phyloP scores from a whole-genome alignment of 2,888 invertebrate genomes.

The Caenorhabditis imperialis region DNA sequence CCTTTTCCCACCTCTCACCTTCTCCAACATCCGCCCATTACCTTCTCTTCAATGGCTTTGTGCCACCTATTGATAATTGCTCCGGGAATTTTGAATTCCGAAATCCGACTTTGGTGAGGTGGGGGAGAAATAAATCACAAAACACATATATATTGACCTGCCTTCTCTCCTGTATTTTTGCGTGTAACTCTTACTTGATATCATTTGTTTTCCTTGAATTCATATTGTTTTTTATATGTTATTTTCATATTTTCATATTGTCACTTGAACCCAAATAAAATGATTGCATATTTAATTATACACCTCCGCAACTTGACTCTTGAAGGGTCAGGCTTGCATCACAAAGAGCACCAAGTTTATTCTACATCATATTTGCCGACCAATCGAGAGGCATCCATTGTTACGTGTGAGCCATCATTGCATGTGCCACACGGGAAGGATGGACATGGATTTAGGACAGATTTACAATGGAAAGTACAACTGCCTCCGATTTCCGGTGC shows the following conservation, averaged over 20 bases:
- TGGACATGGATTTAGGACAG: neutral
- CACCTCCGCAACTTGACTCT: slow-evolving; percentile 20
- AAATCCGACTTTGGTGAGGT: too few species aligned
- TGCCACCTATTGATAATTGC: slow-evolving; percentile 22
- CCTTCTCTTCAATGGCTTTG: slow-evolving; percentile 25
- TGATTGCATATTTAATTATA: too few species aligned
- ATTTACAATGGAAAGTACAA: too few species aligned
- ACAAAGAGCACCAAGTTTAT: slow-evolving; percentile 53
- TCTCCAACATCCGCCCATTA: slow-evolving; percentile 49
- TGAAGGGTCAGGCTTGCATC: slow-evolving; percentile 40
- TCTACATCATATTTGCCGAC: slow-evolving; percentile 54
- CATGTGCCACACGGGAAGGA: slow-evolving; percentile 31
- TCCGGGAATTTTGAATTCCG: too few species aligned
- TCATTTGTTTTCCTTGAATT: too few species aligned
- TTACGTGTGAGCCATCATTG: slow-evolving; percentile 40
- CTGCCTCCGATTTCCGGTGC: slow-evolving; percentile 10
- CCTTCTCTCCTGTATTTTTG: too few species aligned
- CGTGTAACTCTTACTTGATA: too few species aligned
- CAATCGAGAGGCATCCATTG: slow-evolving; percentile 50
- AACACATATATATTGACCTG: too few species aligned
- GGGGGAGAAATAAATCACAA: too few species aligned
- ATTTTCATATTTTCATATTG: too few species aligned
- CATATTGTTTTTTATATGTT: too few species aligned
- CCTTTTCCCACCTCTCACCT: slow-evolving; percentile 22
- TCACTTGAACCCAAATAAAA: too few species aligned